phyloP scores from a whole-genome alignment of 2,797 vertebrate species.

The Typhlichthys eigenmanni region DNA sequence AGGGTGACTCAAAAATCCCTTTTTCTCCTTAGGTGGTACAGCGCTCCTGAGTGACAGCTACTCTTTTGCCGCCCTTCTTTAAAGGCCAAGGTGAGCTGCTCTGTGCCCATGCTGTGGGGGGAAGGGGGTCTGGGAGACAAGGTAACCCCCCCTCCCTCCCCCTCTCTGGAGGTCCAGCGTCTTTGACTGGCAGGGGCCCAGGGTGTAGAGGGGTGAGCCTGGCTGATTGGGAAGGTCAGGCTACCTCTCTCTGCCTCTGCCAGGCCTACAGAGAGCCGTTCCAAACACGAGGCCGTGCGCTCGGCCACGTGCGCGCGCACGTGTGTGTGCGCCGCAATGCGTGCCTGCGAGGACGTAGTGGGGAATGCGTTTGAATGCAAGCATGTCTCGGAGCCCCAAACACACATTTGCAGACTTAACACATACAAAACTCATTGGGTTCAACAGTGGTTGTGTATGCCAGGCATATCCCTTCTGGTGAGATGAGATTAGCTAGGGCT shows the following conservation, averaged over 20 bases:
- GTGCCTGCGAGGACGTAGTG: not conserved
- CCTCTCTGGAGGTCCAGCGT: conserved; percentile 4
- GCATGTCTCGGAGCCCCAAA: not conserved
- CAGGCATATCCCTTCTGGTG: conserved; percentile 64
- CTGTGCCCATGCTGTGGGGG: conserved; percentile 28
- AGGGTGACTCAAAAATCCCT: conserved; percentile 12
- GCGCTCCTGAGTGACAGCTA: conserved; percentile 49
- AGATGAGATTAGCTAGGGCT: conserved; percentile 61
- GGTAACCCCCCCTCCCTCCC: no score
- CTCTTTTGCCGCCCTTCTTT: conserved; percentile 52
- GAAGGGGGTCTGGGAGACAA: not conserved
- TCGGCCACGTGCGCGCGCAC: not conserved
- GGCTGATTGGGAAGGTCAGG: no score
- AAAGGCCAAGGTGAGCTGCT: conserved; percentile 58
- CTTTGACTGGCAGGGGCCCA: conserved; percentile 25
- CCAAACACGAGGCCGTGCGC: not conserved
- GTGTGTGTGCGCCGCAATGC: not conserved
- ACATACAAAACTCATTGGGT: conserved; percentile 27
- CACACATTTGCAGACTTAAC: not conserved
- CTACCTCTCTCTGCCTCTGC: conserved; percentile 7
- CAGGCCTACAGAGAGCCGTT: conserved; percentile 12
- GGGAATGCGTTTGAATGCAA: conserved; percentile 1
- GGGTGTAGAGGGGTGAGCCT: not conserved
- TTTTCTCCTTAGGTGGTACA: conserved; percentile 3
- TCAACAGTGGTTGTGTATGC: conserved; percentile 59